A percentile compares a stretch with the other conserved stretches of the same genome.
phyloP scores from a whole-genome alignment of 2,113 vertebrate genomes.

The Ageneiosus marmoratus region DNA sequence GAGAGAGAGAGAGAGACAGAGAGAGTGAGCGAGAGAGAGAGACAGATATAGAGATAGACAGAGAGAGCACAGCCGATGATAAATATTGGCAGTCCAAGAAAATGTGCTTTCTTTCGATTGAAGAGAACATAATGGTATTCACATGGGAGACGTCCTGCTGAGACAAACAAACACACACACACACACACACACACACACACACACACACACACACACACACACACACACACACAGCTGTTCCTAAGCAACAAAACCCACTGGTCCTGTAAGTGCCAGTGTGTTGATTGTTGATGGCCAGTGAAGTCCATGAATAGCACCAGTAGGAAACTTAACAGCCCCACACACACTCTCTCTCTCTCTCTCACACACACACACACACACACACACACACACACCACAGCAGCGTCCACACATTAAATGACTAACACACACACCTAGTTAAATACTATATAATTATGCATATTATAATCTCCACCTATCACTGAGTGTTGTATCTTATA shows the following conservation, averaged over 20 bases:
- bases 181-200: constrained; percentile 13
- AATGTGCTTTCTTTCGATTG: constrained; percentile 64
- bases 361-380: constrained; percentile 11
- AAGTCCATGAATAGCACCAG: constrained; percentile 17
- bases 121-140: constrained; percentile 73
- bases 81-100: constrained; percentile 73
- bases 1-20: constrained; percentile 4
- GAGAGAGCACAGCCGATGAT: constrained; percentile 50
- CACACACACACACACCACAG: background rate
- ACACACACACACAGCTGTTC: constrained; percentile 65
- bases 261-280: constrained; percentile 53
- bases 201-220: constrained; percentile 13
- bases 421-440: background rate
- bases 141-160: constrained; percentile 66
- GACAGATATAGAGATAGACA: background rate
- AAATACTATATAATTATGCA: background rate
- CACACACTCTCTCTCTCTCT: too few relatives aligned
- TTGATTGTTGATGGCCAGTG: constrained; percentile 28
- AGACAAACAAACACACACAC: constrained; percentile 57
- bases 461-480: too few relatives aligned
- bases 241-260: constrained; percentile 77
- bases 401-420: background rate
- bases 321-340: background rate
- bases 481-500: background rate
- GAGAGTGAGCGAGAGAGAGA: background rate